These are phyloP conservation scores for Scyliorhinus canicula DNA, from an alignment of 2,797 vertebrate genomes.

Conservation along the genomic window DNA sequence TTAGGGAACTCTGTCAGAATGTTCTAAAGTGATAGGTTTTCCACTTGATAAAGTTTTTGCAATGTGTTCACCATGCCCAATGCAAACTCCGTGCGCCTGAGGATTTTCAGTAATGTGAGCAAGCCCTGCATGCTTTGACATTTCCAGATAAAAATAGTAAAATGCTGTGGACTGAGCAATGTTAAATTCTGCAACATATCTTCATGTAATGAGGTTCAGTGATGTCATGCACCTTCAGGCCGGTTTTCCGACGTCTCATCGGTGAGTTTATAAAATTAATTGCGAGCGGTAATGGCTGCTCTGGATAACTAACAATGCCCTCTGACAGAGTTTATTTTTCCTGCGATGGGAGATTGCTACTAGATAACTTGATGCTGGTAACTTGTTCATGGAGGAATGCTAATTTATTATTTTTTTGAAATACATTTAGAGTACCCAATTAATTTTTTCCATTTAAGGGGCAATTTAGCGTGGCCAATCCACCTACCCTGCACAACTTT, in stretches of 20 bases:
- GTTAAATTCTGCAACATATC: not conserved
- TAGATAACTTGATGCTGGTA: not conserved
- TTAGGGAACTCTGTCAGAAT: not conserved
- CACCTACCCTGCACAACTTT: too few species aligned
- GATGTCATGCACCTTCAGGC: not conserved
- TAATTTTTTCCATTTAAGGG: too few species aligned
- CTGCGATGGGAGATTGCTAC: not conserved
- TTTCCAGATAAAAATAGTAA: not conserved
- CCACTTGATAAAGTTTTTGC: not conserved
- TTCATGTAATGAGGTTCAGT: not conserved
- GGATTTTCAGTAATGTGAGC: not conserved
- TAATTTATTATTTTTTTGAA: too few species aligned
- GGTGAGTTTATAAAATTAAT: not conserved
- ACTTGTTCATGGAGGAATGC: not conserved
- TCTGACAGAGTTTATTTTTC: not conserved
- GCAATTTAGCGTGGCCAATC: too few species aligned
- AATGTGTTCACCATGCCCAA: not conserved
- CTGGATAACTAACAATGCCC: not conserved
- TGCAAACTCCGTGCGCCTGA: too few species aligned
- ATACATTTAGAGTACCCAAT: too few species aligned
- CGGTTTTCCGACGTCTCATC: not conserved
- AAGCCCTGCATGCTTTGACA: not conserved
- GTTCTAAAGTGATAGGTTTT: not conserved
- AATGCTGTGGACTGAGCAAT: not conserved
- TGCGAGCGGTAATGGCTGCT: not conserved